A percentile compares a stretch with the other conserved stretches of the same genome.
These are phyloP conservation scores for Drosophila seclusa DNA, from an alignment of 2,888 invertebrate species.

Conservation along the genomic window DNA sequence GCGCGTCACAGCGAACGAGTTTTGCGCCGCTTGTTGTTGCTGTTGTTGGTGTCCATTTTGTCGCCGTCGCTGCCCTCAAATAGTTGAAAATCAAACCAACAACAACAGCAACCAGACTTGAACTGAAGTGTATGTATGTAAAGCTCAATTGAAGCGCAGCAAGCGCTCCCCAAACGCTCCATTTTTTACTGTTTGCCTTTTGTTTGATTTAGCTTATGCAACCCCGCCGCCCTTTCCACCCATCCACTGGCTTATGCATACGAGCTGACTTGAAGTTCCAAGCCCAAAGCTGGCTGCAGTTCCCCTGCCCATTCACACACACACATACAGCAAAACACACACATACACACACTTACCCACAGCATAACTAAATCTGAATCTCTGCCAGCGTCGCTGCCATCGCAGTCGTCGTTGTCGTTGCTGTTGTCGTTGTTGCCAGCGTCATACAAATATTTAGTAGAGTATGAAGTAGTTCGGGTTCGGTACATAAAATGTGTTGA, in stretches of 20 bases:
- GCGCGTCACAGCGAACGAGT: slow-evolving; percentile 73
- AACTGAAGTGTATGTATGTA: slow-evolving; percentile 65
- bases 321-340: slow-evolving; percentile 16
- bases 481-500: slow-evolving; percentile 83
- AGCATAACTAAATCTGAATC: slow-evolving; percentile 67
- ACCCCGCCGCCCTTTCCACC: slow-evolving; percentile 18
- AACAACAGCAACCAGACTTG: slow-evolving; percentile 44
- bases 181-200: slow-evolving; percentile 76
- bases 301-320: slow-evolving; percentile 59
- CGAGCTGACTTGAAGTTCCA: slow-evolving; percentile 65
- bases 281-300: slow-evolving; percentile 70
- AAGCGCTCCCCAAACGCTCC: slow-evolving; percentile 54
- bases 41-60: slow-evolving; percentile 74
- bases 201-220: slow-evolving; percentile 79
- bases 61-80: slow-evolving; percentile 74
- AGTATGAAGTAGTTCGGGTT: slow-evolving; percentile 83
- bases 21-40: slow-evolving; percentile 44
- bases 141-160: slow-evolving; percentile 80
- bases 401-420: slow-evolving; percentile 30
- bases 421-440: slow-evolving; percentile 32
- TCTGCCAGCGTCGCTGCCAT: slow-evolving; percentile 39
- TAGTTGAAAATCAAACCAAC: slow-evolving; percentile 78
- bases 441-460: slow-evolving; percentile 83
- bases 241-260: slow-evolving; percentile 48
- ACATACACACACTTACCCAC: slow-evolving; percentile 30